Percentiles rank a stretch among this genome's conserved stretches.
Conservation (phyloP, 1,140 invertebrate genomes). For the Agrypnia vestita region DNA sequence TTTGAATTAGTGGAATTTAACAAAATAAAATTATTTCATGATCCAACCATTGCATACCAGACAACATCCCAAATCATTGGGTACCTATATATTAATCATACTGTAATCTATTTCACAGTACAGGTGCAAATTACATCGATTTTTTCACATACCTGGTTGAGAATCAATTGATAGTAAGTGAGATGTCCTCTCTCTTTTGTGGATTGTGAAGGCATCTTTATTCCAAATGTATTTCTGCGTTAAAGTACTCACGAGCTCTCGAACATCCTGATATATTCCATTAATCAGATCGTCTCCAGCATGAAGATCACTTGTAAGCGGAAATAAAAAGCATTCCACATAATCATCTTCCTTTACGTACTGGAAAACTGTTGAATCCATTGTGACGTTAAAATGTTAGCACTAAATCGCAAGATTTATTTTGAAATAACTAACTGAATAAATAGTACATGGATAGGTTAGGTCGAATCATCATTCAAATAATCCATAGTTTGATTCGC, state of each 20-base stretch:
- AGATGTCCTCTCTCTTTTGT: slow-evolving; percentile 62
- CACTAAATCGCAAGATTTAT: too few relatives aligned
- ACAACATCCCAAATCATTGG: background rate
- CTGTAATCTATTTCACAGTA: background rate
- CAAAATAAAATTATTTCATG: too few relatives aligned
- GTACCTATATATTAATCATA: too few relatives aligned
- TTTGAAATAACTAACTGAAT: too few relatives aligned
- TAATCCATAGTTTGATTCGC: too few relatives aligned
- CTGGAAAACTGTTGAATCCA: slow-evolving; percentile 66
- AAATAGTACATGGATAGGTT: too few relatives aligned
- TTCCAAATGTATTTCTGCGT: slow-evolving; percentile 79
- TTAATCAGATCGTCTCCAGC: slow-evolving; percentile 62
- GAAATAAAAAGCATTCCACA: slow-evolving; percentile 82
- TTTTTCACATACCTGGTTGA: slow-evolving; percentile 25
- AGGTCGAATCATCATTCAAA: too few relatives aligned
- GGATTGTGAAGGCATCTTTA: slow-evolving; percentile 75
- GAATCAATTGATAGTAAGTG: slow-evolving; percentile 42
- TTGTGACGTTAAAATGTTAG: slow-evolving; percentile 26
- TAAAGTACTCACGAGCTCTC: slow-evolving; percentile 64
- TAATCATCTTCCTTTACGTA: slow-evolving; percentile 78
- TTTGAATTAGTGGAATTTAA: too few relatives aligned
- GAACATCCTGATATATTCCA: slow-evolving; percentile 66
- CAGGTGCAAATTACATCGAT: slow-evolving; percentile 4
- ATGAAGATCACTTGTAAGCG: slow-evolving; percentile 65
- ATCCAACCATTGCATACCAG: too few relatives aligned